Evolutionary conservation across 2,113 vertebrate genomes (phyloP).

Genomic region (Ifrita kowaldi): DNA sequence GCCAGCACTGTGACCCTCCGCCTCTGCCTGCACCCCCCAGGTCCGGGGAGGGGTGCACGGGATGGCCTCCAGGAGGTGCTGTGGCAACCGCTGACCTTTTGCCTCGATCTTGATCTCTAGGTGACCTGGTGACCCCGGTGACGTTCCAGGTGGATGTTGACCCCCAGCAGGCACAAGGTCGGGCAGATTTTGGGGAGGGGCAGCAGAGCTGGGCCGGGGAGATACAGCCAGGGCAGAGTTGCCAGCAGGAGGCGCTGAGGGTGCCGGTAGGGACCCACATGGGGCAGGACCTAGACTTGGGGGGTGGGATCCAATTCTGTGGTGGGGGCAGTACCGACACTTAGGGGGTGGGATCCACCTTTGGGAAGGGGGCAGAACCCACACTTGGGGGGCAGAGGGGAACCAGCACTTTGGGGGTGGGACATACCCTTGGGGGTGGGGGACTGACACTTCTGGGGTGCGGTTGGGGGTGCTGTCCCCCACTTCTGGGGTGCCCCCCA

Average conservation of each 20-base stretch:
- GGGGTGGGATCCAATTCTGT: background rate
- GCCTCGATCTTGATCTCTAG: background rate
- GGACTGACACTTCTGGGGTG: background rate
- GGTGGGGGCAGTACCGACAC: background rate
- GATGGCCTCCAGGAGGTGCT: background rate
- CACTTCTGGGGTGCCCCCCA: background rate
- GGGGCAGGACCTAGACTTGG: background rate
- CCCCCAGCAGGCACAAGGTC: background rate
- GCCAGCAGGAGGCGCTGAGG: background rate
- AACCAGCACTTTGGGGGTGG: background rate
- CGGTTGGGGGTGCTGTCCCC: background rate
- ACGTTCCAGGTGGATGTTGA: background rate
- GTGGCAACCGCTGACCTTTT: background rate
- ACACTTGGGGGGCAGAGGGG: too few relatives aligned
- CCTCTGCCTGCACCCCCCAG: background rate
- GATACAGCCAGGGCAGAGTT: background rate
- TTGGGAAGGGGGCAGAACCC: background rate
- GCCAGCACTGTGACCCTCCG: background rate
- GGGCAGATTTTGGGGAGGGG: background rate
- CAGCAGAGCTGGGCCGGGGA: background rate
- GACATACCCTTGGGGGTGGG: background rate
- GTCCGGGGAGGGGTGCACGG: background rate
- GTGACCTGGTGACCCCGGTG: background rate
- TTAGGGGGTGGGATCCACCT: background rate
- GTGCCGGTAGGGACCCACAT: background rate